phyloP scores from a whole-genome alignment of 2,113 vertebrate species.

The Tylochromis polylepis region DNA sequence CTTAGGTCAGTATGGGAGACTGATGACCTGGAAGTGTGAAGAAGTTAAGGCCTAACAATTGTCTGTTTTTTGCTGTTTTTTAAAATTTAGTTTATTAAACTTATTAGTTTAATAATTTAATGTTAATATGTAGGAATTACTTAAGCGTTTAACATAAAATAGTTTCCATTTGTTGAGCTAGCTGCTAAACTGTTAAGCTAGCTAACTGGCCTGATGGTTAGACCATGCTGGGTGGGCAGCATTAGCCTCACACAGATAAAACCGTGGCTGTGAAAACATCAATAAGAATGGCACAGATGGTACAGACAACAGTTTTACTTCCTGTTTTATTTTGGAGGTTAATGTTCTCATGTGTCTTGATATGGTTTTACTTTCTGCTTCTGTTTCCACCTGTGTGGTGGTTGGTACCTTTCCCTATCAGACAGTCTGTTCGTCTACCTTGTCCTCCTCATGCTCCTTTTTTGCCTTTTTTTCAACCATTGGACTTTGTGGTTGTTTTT shows the following conservation, averaged over 20 bases:
- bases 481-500: neutral
- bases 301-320: neutral
- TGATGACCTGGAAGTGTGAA: neutral
- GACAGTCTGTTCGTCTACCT: neutral
- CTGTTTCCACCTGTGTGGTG: neutral
- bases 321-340: neutral
- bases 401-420: neutral
- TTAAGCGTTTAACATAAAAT: neutral
- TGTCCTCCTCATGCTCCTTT: neutral
- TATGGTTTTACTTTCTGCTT: neutral
- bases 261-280: neutral
- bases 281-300: accelerated
- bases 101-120: neutral
- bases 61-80: neutral
- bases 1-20: neutral
- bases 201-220: neutral
- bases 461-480: neutral
- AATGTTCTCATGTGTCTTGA: neutral
- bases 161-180: neutral
- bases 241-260: neutral
- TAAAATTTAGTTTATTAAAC: neutral
- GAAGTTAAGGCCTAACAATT: neutral
- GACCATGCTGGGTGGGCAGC: neutral
- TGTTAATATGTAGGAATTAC: neutral
- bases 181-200: neutral